Evolutionary conservation across 2,888 invertebrate genomes (phyloP), one percentile per base, ranked within the genome.

Genomic region (Aphelenchoides bicaudatus): DNA sequence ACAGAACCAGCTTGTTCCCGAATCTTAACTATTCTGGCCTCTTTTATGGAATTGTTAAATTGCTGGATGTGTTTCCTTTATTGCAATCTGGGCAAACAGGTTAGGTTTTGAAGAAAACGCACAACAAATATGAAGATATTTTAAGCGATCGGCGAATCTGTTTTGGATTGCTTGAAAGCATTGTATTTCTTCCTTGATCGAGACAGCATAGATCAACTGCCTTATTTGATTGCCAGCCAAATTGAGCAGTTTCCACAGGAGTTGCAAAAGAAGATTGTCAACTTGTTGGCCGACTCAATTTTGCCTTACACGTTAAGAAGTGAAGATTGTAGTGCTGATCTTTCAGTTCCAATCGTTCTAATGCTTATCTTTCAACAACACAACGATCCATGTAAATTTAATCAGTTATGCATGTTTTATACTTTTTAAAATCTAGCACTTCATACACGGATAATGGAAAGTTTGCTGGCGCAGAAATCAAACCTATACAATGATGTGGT

Each of bases 351-450:
- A 3, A 74, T 93, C 34, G 90, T 96, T 56, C 86, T 98, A 60
- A 93, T 96, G 89, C 88, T 94, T 87, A 89, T 96, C 29, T 88
- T 96, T 78, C 94, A 96, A 80, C 92, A 94, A 80, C 91, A 92
- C 0, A 88, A 86, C 65, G 91, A 91, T 82, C 88, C 91, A 75
- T 88, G 90, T 89, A 80, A 74, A 78, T 75, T 43, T 43, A 6
- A 19, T 43, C 16, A 43, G 16, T 43, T 6, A 43, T n/a, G 10
- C 10, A 10, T 34, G 10, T 34, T 34, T n/a, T 34, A 10, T 34
- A 10, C n/a, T 34, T 19, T 48, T 80, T 43, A 80, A 89, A 92
- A 91, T 0, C n/a, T n/a, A n/a, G n/a, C n/a, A n/a, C 91, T 91
- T 80, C 96, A 96, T 82, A 91, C 93, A 81, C 92, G 94, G 82